Evolutionary conservation across 1,140 invertebrate species (phyloP).

Genomic region (Papilio xuthus): DNA sequence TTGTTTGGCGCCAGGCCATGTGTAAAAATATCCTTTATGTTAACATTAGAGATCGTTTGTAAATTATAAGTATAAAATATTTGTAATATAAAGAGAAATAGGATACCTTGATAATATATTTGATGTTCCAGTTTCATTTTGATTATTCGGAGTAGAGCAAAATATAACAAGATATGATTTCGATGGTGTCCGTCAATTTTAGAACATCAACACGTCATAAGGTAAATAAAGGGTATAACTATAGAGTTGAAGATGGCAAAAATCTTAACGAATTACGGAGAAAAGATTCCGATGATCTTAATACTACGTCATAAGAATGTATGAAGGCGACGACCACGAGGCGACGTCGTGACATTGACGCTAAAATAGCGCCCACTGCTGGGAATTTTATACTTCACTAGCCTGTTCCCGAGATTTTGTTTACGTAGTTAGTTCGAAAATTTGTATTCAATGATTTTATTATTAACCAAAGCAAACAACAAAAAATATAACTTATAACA

Average conservation of each 20-base stretch:
- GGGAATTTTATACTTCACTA: constrained; percentile 55
- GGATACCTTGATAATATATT: too few relatives aligned
- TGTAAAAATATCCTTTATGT: constrained; percentile 16
- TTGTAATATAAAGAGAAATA: not conserved
- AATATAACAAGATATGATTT: too few relatives aligned
- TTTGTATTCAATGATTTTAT: not conserved
- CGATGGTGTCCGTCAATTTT: not conserved
- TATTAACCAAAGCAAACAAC: too few relatives aligned
- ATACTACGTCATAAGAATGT: constrained; percentile 27
- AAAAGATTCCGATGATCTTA: constrained; percentile 14
- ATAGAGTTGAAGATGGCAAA: not conserved
- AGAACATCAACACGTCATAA: not conserved
- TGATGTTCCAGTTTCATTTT: too few relatives aligned
- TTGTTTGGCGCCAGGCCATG: constrained; percentile 12
- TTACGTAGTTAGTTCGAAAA: not conserved
- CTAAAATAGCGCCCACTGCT: constrained; percentile 62
- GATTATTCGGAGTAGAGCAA: too few relatives aligned
- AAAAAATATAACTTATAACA: too few relatives aligned
- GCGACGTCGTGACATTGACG: constrained; percentile 57
- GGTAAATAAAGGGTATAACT: not conserved
- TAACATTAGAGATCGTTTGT: not conserved
- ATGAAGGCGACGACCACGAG: not conserved
- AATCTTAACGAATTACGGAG: not conserved
- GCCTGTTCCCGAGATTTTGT: constrained; percentile 4
- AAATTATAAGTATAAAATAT: not conserved